These are phyloP conservation scores for Artibeus jamaicensis DNA, from an alignment of 2,797 vertebrate genomes.

Conservation along the genomic window DNA sequence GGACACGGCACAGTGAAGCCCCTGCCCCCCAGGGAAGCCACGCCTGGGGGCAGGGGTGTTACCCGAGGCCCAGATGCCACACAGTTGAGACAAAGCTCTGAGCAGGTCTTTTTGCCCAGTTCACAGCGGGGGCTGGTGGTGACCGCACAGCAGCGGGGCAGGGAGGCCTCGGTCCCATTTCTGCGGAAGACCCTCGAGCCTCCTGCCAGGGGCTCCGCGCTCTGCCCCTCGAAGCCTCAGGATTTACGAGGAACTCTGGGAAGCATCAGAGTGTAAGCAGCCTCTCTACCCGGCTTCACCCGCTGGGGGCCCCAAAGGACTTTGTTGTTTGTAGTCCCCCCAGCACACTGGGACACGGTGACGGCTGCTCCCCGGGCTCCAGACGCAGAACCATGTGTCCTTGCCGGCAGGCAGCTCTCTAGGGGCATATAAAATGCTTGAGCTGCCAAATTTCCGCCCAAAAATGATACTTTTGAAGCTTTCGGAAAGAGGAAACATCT, in stretches of 20 bases:
- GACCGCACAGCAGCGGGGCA: no score
- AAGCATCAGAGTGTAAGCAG: rapidly evolving
- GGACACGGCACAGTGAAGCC: not conserved
- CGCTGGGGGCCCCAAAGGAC: not conserved
- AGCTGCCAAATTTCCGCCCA: not conserved
- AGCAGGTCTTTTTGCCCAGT: not conserved
- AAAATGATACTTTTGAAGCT: not conserved
- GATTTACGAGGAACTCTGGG: not conserved
- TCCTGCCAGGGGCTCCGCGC: not conserved
- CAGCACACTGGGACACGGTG: not conserved
- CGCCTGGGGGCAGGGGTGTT: not conserved
- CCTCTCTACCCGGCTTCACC: not conserved
- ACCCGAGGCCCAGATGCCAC: rapidly evolving
- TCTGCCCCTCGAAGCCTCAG: not conserved
- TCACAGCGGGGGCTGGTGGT: not conserved
- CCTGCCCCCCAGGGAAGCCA: no score
- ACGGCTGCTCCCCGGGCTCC: not conserved
- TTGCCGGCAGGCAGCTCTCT: not conserved
- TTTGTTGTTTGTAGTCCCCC: not conserved
- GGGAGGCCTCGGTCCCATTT: not conserved
- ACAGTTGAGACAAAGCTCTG: rapidly evolving
- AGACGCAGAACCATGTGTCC: rapidly evolving
- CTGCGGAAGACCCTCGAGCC: not conserved
- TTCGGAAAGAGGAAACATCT: not conserved
- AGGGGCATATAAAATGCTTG: not conserved